These are phyloP conservation scores for Altica lythri DNA, from an alignment of 2,888 invertebrate species.

Conservation along the genomic window DNA sequence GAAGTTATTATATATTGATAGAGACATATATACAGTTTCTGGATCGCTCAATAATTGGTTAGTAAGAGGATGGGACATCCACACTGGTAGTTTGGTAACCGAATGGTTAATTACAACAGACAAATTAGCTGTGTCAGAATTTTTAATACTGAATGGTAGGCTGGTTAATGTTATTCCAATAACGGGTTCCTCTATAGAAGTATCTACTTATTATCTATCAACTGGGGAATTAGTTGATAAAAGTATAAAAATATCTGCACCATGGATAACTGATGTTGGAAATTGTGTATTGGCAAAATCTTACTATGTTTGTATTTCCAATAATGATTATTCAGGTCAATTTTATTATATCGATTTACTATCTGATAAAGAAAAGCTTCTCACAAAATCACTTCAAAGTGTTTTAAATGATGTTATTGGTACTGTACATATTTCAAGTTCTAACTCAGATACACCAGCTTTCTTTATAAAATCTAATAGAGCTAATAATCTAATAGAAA, in stretches of 20 bases:
- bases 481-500: slow-evolving; percentile 41
- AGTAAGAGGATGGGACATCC: slow-evolving; percentile 79
- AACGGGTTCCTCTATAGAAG: slow-evolving; percentile 67
- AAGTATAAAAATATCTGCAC: slow-evolving; percentile 63
- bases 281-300: slow-evolving; percentile 66
- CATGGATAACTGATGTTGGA: slow-evolving; percentile 61
- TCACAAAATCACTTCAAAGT: slow-evolving; percentile 35
- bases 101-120: slow-evolving; percentile 70
- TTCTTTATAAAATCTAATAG: slow-evolving; percentile 42
- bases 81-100: slow-evolving; percentile 72
- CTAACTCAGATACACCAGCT: slow-evolving; percentile 42
- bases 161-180: slow-evolving; percentile 67
- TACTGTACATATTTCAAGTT: slow-evolving; percentile 33
- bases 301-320: slow-evolving; percentile 69
- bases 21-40: slow-evolving; percentile 74
- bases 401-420: slow-evolving; percentile 32
- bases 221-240: slow-evolving; percentile 65
- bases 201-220: slow-evolving; percentile 66
- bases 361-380: slow-evolving; percentile 31
- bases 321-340: slow-evolving; percentile 53
- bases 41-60: slow-evolving; percentile 67
- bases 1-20: slow-evolving; percentile 68
- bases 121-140: slow-evolving; percentile 51
- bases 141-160: slow-evolving; percentile 61
- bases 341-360: slow-evolving; percentile 67